Evolutionary conservation across 2,797 vertebrate genomes (phyloP), one percentile per base, ranked within the genome.

Genomic region (Chrysocyon brachyurus): DNA sequence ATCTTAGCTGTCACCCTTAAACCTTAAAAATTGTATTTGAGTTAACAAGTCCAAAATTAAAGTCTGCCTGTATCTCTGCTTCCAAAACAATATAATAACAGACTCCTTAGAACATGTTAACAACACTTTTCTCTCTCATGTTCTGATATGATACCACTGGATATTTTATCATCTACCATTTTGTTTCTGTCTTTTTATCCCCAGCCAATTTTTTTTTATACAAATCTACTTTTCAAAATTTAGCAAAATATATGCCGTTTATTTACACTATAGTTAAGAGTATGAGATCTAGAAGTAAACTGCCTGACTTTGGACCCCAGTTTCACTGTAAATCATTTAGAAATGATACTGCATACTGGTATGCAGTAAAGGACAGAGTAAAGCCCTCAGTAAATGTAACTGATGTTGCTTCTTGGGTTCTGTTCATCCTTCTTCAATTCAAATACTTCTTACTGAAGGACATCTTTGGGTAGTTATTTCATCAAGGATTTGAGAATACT

Each of bases 391-490:
- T 26, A 40, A 86, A 52, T 52, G 6, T 31, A 9, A 10, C n/a
- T 10, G 54, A 49, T 26, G n/a, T 52, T 28, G 26, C 61, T 70
- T 59, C 68, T 70, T 52, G 31, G 54, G 40, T 36, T 64, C 61
- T 8, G 17, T 57, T 24, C 17, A n/a, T 77, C 54, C 31, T 90
- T 57, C 59, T 46, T 86, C 61, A 2, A 36, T 59, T 73, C 57
- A 54, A 12, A 40, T 78, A 33, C 61, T 78, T 81, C 61, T 59
- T 70, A 57, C 8, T 40, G 46, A 93, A 82, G 73, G 26, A n/a
- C 26, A 89, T 59, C 66, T 26, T 77, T 64, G 8, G 89, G 46
- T 77, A n/a, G 81, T 84, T 94, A 64, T 82, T 90, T 91, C 79
- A 78, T 72, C 46, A 78, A 91, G 68, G 73, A 85, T 52, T 78